These are phyloP conservation scores for Aradophagus sp. DNA, from an alignment of 1,140 invertebrate genomes.

Conservation along the genomic window DNA sequence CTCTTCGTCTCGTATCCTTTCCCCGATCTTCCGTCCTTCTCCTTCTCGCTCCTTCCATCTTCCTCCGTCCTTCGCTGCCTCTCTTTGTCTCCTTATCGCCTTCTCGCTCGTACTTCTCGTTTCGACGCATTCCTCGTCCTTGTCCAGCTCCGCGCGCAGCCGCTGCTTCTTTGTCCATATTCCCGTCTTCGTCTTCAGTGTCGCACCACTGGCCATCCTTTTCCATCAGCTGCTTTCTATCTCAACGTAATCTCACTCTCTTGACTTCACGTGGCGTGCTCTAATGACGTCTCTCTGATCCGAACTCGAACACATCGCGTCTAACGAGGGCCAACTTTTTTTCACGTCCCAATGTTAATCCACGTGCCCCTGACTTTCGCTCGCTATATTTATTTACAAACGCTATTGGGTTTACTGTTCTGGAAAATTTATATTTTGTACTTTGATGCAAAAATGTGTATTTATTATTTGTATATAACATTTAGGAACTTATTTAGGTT, in stretches of 20 bases:
- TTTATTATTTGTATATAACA: too few species aligned
- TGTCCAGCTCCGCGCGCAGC: too few species aligned
- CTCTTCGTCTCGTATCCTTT: slow-evolving; percentile 71
- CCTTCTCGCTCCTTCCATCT: slow-evolving; percentile 22
- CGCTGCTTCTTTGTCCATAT: slow-evolving; percentile 50
- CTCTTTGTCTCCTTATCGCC: too few species aligned
- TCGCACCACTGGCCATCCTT: slow-evolving; percentile 20
- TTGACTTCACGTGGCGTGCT: slow-evolving; percentile 70
- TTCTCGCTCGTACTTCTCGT: slow-evolving; percentile 47
- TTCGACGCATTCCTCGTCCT: too few species aligned
- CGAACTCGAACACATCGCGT: slow-evolving; percentile 63
- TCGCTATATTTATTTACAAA: slow-evolving; percentile 8
- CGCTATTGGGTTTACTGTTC: too few species aligned
- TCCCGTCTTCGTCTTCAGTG: slow-evolving; percentile 33
- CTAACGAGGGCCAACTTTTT: slow-evolving; percentile 68
- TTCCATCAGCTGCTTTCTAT: slow-evolving; percentile 56
- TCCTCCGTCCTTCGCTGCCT: slow-evolving; percentile 12
- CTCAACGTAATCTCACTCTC: slow-evolving; percentile 66
- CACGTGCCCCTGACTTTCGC: slow-evolving; percentile 37
- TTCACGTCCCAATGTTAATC: slow-evolving; percentile 73
- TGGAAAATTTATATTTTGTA: too few species aligned
- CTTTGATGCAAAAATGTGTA: too few species aligned
- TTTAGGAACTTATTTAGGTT: too few species aligned
- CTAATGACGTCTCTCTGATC: slow-evolving; percentile 71
- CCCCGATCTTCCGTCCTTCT: slow-evolving; percentile 32